Conservation (phyloP, 2,113 vertebrate genomes). For the Phrynosoma platyrhinos region DNA sequence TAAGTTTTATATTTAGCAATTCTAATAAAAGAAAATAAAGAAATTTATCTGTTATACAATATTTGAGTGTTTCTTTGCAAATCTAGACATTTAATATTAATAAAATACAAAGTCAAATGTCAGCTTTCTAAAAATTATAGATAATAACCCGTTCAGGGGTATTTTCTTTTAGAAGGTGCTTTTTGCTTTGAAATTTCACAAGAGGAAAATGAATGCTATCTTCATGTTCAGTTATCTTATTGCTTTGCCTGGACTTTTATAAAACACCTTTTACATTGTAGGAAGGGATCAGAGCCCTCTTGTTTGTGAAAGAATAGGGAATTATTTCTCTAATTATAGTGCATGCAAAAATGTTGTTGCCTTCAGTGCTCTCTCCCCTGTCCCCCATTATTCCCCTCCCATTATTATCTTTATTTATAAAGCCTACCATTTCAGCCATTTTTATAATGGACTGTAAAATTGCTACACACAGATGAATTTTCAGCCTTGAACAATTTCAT, state of each 20-base stretch:
- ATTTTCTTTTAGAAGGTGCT: constrained; percentile 52
- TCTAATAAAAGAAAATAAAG: background rate
- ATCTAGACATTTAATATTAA: background rate
- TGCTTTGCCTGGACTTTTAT: background rate
- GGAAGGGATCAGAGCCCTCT: background rate
- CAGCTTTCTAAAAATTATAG: constrained; percentile 3
- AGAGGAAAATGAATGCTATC: constrained; percentile 47
- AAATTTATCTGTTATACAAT: background rate
- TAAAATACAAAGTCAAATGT: constrained; percentile 25
- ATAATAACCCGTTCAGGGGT: background rate
- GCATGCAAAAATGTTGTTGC: constrained; percentile 28
- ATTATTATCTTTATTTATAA: constrained; percentile 58
- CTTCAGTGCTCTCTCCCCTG: constrained; percentile 56
- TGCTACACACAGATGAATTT: constrained; percentile 65
- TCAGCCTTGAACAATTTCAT: constrained; percentile 47
- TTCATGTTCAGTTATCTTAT: constrained; percentile 35
- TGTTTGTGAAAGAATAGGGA: background rate
- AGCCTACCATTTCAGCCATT: constrained; percentile 63
- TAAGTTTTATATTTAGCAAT: background rate
- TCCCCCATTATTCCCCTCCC: constrained; percentile 42
- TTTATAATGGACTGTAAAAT: constrained; percentile 38
- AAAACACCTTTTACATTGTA: background rate
- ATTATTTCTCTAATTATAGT: constrained; percentile 1
- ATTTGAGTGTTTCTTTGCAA: constrained; percentile 12
- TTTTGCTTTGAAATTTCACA: constrained; percentile 37